Evolutionary conservation across 2,113 vertebrate species (phyloP).

Genomic region (Nesoenas mayeri): DNA sequence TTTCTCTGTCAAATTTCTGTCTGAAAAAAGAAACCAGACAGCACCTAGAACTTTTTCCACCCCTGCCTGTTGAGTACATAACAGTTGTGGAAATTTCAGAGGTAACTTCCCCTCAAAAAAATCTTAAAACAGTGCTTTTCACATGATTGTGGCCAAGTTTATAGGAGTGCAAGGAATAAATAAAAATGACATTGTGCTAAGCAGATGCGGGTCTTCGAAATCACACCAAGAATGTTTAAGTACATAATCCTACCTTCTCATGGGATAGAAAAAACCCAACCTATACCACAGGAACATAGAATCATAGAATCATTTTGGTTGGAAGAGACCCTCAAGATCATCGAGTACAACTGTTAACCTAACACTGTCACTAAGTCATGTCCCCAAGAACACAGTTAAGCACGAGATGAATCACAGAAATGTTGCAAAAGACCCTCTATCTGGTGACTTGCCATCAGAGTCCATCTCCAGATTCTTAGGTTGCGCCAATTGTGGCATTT

Average conservation of each 20-base stretch:
- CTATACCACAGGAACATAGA: neutral
- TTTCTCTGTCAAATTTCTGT: neutral
- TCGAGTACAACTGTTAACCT: too few relatives aligned
- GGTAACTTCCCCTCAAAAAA: neutral
- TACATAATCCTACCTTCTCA: neutral
- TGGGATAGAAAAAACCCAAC: neutral
- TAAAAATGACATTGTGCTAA: neutral
- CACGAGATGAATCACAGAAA: neutral
- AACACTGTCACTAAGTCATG: too few relatives aligned
- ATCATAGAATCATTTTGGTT: too few relatives aligned
- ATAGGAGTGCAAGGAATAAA: neutral
- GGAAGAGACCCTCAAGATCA: too few relatives aligned
- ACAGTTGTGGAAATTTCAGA: neutral
- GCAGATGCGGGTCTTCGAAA: neutral
- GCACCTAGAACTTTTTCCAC: neutral
- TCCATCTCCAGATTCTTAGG: neutral
- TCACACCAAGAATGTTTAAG: neutral
- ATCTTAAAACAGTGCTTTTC: neutral
- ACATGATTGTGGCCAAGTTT: neutral
- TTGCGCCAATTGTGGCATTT: neutral
- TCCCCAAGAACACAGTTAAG: neutral
- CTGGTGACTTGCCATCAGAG: neutral
- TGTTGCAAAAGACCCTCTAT: neutral
- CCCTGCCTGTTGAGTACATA: neutral
- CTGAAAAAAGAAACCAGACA: neutral